A percentile compares a stretch with the other conserved stretches of the same genome.
Evolutionary conservation across 2,113 vertebrate species (phyloP).

Genomic region (Oreamnos americanus): DNA sequence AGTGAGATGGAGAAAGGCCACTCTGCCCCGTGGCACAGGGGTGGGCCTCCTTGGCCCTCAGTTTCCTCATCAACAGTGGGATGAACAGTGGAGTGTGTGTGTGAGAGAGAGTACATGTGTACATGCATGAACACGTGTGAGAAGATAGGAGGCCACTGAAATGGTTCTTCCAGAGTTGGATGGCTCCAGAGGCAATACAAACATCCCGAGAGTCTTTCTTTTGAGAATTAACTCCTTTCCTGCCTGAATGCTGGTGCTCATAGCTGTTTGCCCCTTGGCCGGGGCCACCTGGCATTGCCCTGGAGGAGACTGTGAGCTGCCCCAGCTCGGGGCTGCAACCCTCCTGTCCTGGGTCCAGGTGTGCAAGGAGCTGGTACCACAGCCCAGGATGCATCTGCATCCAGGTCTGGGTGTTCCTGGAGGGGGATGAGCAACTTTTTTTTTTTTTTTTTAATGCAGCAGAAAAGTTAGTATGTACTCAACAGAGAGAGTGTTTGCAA

Average conservation of each 20-base stretch:
- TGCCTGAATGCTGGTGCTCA: not conserved
- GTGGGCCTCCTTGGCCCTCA: not conserved
- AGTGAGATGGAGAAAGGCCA: not conserved
- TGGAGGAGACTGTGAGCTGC: not conserved
- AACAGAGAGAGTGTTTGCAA: not conserved
- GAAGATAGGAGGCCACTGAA: not conserved
- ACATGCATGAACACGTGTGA: not conserved
- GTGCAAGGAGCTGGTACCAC: not conserved
- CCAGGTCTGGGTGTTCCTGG: not conserved
- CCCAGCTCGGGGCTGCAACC: not conserved
- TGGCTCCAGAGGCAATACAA: not conserved
- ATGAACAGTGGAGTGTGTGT: not conserved
- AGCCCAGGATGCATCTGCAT: not conserved
- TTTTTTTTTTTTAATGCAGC: too few species aligned
- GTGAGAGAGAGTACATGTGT: accelerated
- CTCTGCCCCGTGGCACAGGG: not conserved
- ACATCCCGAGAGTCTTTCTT: not conserved
- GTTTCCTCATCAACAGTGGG: not conserved
- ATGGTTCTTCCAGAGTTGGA: not conserved
- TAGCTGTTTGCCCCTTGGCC: not conserved
- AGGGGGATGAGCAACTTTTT: not conserved
- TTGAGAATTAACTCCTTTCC: not conserved
- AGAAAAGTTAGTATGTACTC: not conserved
- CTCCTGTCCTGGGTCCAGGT: not conserved
- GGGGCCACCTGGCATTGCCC: accelerated